Base-by-base conservation (phyloP, 2,797 vertebrate genomes). In the Acanthiza pusilla region DNA sequence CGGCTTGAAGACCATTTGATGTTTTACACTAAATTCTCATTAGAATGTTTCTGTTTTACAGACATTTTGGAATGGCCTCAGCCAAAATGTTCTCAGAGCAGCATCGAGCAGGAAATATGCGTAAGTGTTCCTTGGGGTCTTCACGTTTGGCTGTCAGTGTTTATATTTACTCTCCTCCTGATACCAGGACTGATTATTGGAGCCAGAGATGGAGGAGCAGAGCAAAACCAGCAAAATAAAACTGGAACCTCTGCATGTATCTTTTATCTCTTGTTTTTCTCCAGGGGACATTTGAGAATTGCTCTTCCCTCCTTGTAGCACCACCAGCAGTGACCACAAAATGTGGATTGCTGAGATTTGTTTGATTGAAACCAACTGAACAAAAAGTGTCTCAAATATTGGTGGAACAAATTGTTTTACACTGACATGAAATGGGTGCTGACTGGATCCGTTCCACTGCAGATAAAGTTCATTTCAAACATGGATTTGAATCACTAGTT, bases 21-120 rank as follows among this genome's bases (percentile, higher is more conserved):
- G 9, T 57, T 76, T 34, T 34, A 38, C 70, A 45, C 3, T 18
- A 3, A 20, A 3, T 50, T n/a, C 40, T 87, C 32, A 55, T 30
- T 34, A 4, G 7, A 17, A 4, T 3, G 1, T 38, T 11, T 57
- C 93, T 78, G 27, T 36, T 94, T 95, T 82, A 1, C 54, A 99
- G 99, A 98, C 98, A 3, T 98, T 98, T 60, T 98, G 98, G 98
- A 98, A 98, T 89, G 98, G 98, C 36, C 96, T 99, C 96, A 98
- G 98, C 91, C 98, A 98, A 47, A 98, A 98, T 48, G 96, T 97
- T 29, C 97, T 99, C 90, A 97, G 98, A 97, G 96, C 96, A 67
- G 96, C 98, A 83, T 97, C 97, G 96, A 98, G 98, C 85, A 98
- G 99, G 75, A 97, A 97, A 87, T 99, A 99, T 96, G 99, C 98